Percentiles rank a stretch among this genome's conserved stretches.
Conservation (phyloP, 2,797 vertebrate genomes). For the Gorsachius magnificus region DNA sequence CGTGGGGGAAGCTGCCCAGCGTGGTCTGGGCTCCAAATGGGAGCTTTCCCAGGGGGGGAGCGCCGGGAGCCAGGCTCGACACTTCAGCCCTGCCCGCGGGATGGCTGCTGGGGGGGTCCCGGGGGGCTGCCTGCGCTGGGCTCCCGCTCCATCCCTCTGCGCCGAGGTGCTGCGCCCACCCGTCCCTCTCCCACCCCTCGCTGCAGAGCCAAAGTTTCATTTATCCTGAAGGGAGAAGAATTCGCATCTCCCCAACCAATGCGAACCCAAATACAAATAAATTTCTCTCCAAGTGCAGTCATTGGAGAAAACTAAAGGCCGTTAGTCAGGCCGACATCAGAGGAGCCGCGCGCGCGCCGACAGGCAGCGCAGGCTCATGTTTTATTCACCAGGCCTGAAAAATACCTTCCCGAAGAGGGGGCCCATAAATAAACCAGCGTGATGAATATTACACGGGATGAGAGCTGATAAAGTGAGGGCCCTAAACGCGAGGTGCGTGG, state of each 20-base stretch:
- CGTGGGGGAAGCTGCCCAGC: accelerated
- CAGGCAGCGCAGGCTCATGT: constrained; percentile 80
- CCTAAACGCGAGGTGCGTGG: neutral
- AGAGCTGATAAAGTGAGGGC: constrained; percentile 72
- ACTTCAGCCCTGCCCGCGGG: neutral
- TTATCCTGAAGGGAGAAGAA: constrained; percentile 44
- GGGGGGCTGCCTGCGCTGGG: too few relatives aligned
- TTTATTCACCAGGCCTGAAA: constrained; percentile 90
- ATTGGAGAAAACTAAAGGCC: constrained; percentile 66
- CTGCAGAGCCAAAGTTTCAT: neutral
- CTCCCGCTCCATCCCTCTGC: accelerated
- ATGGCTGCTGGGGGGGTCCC: neutral
- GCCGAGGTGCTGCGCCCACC: accelerated
- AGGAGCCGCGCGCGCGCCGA: constrained; percentile 68
- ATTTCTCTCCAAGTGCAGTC: constrained; percentile 71
- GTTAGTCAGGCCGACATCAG: constrained; percentile 71
- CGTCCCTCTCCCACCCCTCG: neutral
- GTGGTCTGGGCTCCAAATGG: accelerated
- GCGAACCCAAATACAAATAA: constrained; percentile 72
- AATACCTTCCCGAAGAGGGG: constrained; percentile 78
- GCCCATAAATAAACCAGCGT: constrained; percentile 81
- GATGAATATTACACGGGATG: constrained; percentile 80
- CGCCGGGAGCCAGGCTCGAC: accelerated
- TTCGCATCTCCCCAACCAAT: constrained; percentile 30
- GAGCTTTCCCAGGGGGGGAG: neutral